Conservation (phyloP, 2,113 vertebrate species). For the Pachycephala philippinensis region DNA sequence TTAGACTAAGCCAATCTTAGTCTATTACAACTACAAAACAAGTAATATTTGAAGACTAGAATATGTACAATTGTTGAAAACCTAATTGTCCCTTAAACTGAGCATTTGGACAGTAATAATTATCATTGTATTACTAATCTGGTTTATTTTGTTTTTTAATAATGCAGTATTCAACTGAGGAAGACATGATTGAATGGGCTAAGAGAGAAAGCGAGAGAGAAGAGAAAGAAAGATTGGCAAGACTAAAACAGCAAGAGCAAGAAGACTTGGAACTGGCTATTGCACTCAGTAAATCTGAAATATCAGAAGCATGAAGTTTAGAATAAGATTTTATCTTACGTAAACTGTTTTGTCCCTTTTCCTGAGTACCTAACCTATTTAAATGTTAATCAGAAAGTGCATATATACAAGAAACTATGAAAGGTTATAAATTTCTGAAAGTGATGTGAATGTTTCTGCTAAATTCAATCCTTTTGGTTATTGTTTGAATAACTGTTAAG, state of each 20-base stretch:
- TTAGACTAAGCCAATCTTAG: not conserved
- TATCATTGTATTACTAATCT: not conserved
- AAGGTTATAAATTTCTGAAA: slow-evolving; percentile 67
- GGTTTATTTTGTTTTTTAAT: slow-evolving; percentile 61
- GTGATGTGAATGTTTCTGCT: slow-evolving; percentile 61
- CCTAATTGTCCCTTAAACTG: not conserved
- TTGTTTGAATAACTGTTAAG: slow-evolving; percentile 13
- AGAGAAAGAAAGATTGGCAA: slow-evolving; percentile 91
- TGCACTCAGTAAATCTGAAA: slow-evolving; percentile 98
- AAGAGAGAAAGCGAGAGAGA: slow-evolving; percentile 97
- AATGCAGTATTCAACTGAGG: slow-evolving; percentile 93
- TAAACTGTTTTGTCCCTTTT: slow-evolving; percentile 55
- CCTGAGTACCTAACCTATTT: slow-evolving; percentile 64
- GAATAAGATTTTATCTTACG: not conserved
- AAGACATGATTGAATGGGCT: slow-evolving; percentile 99
- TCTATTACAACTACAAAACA: not conserved
- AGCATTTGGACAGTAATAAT: not conserved
- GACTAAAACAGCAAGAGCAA: slow-evolving; percentile 95
- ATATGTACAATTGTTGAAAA: not conserved
- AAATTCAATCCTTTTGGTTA: slow-evolving; percentile 40
- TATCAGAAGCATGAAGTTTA: slow-evolving; percentile 85
- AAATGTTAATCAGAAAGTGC: slow-evolving; percentile 69
- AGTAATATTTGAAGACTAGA: not conserved
- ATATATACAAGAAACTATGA: slow-evolving; percentile 64
- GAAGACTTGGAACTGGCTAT: slow-evolving; percentile 99